Evolutionary conservation across 2,888 invertebrate species (phyloP).

Genomic region (Lepidocyrtinus sp.): DNA sequence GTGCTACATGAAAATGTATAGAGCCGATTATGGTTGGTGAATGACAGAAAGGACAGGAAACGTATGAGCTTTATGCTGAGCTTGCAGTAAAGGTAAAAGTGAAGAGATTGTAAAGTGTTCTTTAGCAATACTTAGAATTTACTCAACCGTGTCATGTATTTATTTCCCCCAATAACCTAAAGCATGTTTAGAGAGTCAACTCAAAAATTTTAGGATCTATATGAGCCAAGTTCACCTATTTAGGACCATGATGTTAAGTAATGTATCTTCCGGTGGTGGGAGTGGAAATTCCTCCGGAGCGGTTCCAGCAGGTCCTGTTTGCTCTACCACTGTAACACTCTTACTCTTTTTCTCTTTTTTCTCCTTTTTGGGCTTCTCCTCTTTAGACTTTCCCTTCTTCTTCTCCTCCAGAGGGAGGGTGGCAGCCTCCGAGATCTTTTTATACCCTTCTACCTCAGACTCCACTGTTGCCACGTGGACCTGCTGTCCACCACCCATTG

Average conservation of each 20-base stretch:
- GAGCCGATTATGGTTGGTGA: too few species aligned
- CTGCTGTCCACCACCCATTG: slow-evolving; percentile 75
- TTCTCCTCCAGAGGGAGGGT: slow-evolving; percentile 69
- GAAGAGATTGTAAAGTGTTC: too few species aligned
- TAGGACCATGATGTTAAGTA: slow-evolving; percentile 70
- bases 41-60: too few species aligned
- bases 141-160: too few species aligned
- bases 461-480: slow-evolving; percentile 92
- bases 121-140: too few species aligned
- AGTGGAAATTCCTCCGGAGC: slow-evolving; percentile 70
- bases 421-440: slow-evolving; percentile 70
- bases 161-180: too few species aligned
- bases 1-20: too few species aligned
- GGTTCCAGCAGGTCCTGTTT: slow-evolving; percentile 63
- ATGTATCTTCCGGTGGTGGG: slow-evolving; percentile 70
- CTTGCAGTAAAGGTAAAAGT: too few species aligned
- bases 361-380: slow-evolving; percentile 69
- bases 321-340: slow-evolving; percentile 68
- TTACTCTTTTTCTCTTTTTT: slow-evolving; percentile 70
- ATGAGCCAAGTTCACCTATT: slow-evolving; percentile 68
- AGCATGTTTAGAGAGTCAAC: too few species aligned
- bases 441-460: slow-evolving; percentile 80
- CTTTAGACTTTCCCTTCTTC: slow-evolving; percentile 68
- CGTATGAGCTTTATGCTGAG: too few species aligned
- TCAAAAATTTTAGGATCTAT: too few species aligned